A percentile compares a stretch with the other conserved stretches of the same genome.
These are phyloP conservation scores for Hesperophylax magnus DNA, from an alignment of 1,140 invertebrate genomes.

Conservation along the genomic window DNA sequence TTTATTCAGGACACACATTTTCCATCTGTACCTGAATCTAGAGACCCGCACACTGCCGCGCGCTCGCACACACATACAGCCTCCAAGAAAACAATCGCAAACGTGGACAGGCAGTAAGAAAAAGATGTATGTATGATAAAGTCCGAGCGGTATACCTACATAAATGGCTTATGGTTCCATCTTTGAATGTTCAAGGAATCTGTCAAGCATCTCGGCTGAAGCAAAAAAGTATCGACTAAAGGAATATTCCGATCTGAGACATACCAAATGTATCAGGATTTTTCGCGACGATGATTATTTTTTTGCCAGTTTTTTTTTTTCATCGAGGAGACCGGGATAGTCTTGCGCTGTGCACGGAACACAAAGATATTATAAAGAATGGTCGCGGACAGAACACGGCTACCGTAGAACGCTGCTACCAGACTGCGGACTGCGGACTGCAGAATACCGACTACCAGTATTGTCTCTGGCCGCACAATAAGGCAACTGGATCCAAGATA, in stretches of 20 bases:
- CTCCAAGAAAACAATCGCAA: conserved; percentile 47
- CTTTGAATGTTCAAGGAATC: background rate
- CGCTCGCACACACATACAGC: background rate
- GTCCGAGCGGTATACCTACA: conserved; percentile 22
- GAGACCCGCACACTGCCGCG: background rate
- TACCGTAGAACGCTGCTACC: conserved; percentile 23
- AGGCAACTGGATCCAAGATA: background rate
- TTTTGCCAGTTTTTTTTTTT: background rate
- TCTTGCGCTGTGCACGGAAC: conserved; percentile 8
- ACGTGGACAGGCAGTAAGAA: conserved; percentile 40
- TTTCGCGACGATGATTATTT: background rate
- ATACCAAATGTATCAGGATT: background rate
- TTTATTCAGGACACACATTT: conserved; percentile 48
- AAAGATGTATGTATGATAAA: conserved; percentile 48
- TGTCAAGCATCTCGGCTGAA: background rate
- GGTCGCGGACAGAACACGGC: conserved; percentile 39
- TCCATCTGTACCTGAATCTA: conserved; percentile 36
- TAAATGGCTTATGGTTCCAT: conserved; percentile 19
- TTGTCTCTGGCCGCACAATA: conserved; percentile 38
- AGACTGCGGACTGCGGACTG: no score
- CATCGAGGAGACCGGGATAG: background rate
- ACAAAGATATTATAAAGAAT: conserved; percentile 43
- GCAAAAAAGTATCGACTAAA: background rate
- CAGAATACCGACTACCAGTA: background rate
- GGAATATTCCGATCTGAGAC: background rate